Evolutionary conservation across 2,888 invertebrate species (phyloP), one percentile per base, ranked within the genome.

Genomic region (Dasypogon diadema): DNA sequence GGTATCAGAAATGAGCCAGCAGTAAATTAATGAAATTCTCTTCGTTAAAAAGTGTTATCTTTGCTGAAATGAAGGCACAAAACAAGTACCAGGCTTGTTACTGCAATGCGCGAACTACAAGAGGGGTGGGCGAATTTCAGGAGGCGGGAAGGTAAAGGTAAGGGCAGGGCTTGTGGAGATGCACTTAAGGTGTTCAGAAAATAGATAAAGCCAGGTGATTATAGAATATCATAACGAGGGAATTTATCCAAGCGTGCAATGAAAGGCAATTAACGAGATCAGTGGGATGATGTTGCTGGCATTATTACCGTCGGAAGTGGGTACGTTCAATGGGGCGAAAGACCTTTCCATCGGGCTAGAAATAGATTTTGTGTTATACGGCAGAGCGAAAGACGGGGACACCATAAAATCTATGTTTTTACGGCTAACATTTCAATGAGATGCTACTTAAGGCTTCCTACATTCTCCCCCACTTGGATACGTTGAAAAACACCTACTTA

Each of bases 211-310:
- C 37, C 24, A 65, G 46, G 65, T 65, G 46, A 48, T 48, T 48
- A 48, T 42, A 48, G 65, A 65, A 46, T 48, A 46, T 65, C 65
- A 65, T 65, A 65, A 65, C 65, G 65, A 65, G 65, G 18, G 54
- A 54, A 51, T 16, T 70, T 70, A 70, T 54, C 46, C 65, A 24
- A 65, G 54, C 54, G 70, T 70, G 54, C 55, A 73, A 55, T 73
- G 72, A 55, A 73, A 73, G 54, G 55, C 72, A 73, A 73, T 73
- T 73, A 73, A 73, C 16, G 37, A 73, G 56, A 73, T 55, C 56
- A 37, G 72, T 73, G 56, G 72, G 72, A 42, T 73, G 72, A 73
- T 73, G 55, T 37, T 73, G 34, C 16, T 72, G 22, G 24, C 37
- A 54, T 34, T 21, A 54, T 70, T 70, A 30, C 51, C 37, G 65